Evolutionary conservation across 2,113 vertebrate species (phyloP), one percentile per base, ranked within the genome.

Genomic region (Tricholaema leucomelas): DNA sequence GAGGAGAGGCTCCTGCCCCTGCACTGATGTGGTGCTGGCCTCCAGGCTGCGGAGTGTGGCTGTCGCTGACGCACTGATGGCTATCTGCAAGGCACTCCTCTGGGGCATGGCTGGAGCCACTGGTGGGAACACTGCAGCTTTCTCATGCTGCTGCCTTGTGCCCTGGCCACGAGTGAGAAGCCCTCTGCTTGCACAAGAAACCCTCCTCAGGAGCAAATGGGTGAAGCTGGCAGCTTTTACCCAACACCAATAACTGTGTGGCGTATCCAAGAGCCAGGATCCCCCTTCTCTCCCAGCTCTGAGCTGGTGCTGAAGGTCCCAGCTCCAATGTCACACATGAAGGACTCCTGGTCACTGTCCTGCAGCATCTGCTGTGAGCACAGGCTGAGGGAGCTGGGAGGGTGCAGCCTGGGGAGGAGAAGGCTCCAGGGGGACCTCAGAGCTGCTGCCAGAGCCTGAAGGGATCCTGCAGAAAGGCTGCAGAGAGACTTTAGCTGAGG

Each of bases 1-100:
- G n/a, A 85, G 88, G 83, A 88, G 25, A 87, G 93, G 52, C 87
- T 86, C 44, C 74, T 93, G 79, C 40, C 67, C 78, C 1, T 0
- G 20, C 92, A 94, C 61, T 89, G 95, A 91, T 91, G 94, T 93
- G 94, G 81, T 58, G 50, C 78, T 54, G 85, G 90, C 59, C 63
- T 91, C 61, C 77, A 61, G 27, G 44, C 46, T 77, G 48, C 8
- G 81, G 14, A 81, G 74, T 28, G 84, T 61, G 89, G 87, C 95
- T 19, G 44, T 27, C 88, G 35, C 7, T 65, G 94, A 65, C 46
- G 54, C 70, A 56, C 70, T 61, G 94, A 88, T 91, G 4, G 48
- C 91, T 92, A 16, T 94, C 92, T 63, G 87, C 65, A 38, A 88
- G 84, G 60, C 70, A 44, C 33, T 48, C 81, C 86, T n/a, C 88